Base-by-base conservation (phyloP, 2,888 invertebrate genomes). In the Cephus rjabovi region DNA sequence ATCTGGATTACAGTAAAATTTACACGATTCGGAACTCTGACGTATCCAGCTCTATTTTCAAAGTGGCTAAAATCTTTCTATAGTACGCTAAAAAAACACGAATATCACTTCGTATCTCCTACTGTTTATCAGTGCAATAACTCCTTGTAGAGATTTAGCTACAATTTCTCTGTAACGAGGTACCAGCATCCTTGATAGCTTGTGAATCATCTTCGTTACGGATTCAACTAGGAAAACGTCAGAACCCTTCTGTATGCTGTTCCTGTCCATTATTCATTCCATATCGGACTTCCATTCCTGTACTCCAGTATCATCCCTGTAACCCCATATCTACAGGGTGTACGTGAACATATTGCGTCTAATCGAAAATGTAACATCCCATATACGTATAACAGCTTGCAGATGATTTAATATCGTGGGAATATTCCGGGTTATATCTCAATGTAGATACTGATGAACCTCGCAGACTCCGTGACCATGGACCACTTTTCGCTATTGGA, bases 261-360 rank as follows among this genome's bases (percentile, higher is more conserved):
- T 56, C 23, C 34, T 68, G 68, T 75, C 75, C 69, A 69, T 75
- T 75, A 75, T 75, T 75, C 75, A 75, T 69, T 75, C 69, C n/a
- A n/a, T 75, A 75, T 75, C 75, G 69, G 30, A 34, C 75, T 15
- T 33, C 40, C 40, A 23, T 23, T 56, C 9, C 56, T 56, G 9
- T 56, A 23, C 56, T 56, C 56, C 23, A 23, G 23, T 23, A 56
- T 56, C 23, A 23, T 56, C 23, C 9, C 23, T 6, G 56, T 56
- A 15, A 23, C 56, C 23, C 23, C 23, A 23, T 56, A 56, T 23
- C 23, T 56, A 56, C 23, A 23, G 23, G 23, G 9, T 11, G 11
- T 34, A 34, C 11, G 9, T 40, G 40, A 23, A 23, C 56, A 56
- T 56, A 23, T 23, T 56, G 23, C 23, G 2, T 56, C 56, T 56